phyloP scores from a whole-genome alignment of 2,113 vertebrate genomes.

The Oostethus manadensis region DNA sequence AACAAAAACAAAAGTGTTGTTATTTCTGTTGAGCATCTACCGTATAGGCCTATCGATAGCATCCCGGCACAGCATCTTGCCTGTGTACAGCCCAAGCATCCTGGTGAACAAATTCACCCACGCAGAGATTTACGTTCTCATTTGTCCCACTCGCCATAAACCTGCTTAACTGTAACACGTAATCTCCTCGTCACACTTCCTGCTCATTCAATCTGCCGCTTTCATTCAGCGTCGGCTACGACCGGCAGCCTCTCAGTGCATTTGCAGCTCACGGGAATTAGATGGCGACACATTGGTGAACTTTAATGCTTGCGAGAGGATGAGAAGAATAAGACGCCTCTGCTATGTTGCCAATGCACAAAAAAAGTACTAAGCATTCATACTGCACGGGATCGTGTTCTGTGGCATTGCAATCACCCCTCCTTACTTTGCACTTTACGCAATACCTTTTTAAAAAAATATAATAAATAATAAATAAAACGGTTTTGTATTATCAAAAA shows the following conservation, averaged over 20 bases:
- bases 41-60: not conserved
- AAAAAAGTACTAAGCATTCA: no score
- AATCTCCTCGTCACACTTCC: conserved; percentile 48
- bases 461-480: no score
- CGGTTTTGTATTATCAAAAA: no score
- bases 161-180: conserved; percentile 45
- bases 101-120: not conserved
- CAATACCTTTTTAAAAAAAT: no score
- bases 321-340: not conserved
- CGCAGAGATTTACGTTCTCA: conserved; percentile 37
- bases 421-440: no score
- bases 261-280: not conserved
- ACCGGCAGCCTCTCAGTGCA: not conserved
- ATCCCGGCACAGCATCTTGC: not conserved
- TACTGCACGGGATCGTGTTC: no score
- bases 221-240: conserved; percentile 15
- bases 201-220: conserved; percentile 31
- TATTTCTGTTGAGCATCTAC: no score
- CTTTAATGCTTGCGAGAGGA: not conserved
- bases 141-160: conserved; percentile 32
- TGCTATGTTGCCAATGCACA: not conserved
- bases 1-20: not conserved
- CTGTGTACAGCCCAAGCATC: not conserved
- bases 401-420: no score
- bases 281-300: not conserved